A percentile compares a stretch with the other conserved stretches of the same genome.
phyloP scores from a whole-genome alignment of 2,113 vertebrate species.

The Columbina picui region DNA sequence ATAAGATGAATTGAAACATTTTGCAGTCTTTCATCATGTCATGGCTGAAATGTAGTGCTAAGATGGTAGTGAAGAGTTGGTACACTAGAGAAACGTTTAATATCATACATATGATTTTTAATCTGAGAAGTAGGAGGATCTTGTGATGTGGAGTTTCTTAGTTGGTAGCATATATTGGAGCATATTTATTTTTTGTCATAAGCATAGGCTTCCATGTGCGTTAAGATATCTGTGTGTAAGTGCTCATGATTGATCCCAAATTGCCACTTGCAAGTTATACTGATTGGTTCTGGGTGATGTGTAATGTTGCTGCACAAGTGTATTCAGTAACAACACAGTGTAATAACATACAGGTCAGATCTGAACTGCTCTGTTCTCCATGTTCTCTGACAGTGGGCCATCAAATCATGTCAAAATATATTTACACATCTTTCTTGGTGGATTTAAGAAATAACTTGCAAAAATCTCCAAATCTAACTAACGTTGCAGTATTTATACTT shows the following conservation, averaged over 20 bases:
- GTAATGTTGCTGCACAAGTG: background rate
- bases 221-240: background rate
- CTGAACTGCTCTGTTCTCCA: background rate
- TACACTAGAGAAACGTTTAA: background rate
- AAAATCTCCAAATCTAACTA: background rate
- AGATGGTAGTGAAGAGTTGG: background rate
- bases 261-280: background rate
- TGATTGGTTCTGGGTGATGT: background rate
- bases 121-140: background rate
- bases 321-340: background rate
- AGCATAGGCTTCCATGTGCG: background rate
- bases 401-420: background rate
- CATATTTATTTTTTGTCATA: background rate
- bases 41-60: background rate
- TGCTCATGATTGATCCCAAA: rapidly evolving
- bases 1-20: background rate
- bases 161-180: background rate
- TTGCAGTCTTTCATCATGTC: background rate
- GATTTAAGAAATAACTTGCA: background rate
- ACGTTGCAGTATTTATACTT: background rate
- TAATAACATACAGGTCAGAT: background rate
- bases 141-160: background rate
- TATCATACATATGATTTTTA: background rate
- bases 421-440: background rate
- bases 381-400: background rate